Conservation (phyloP, 2,797 vertebrate genomes). For the Labroides dimidiatus region DNA sequence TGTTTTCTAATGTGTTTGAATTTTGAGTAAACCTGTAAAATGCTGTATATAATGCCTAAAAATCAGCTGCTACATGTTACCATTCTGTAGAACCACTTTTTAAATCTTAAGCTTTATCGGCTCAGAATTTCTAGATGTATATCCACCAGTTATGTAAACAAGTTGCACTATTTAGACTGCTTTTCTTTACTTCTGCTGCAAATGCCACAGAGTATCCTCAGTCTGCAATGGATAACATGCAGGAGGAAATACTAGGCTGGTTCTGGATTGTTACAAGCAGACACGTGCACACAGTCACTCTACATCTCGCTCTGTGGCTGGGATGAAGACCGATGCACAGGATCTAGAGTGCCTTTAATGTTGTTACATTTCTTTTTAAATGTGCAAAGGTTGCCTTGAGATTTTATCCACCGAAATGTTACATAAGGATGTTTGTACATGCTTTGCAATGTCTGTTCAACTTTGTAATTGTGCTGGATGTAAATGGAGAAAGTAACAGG, state of each 20-base stretch:
- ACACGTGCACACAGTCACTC: neutral
- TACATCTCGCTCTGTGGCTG: conserved; percentile 13
- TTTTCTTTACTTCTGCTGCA: conserved; percentile 30
- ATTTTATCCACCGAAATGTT: conserved; percentile 15
- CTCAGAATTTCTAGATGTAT: conserved; percentile 16
- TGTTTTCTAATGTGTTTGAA: neutral
- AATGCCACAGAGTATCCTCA: conserved; percentile 17
- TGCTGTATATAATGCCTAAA: conserved; percentile 6
- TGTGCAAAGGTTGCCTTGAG: conserved; percentile 7
- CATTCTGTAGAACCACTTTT: neutral
- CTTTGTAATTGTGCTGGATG: conserved; percentile 16
- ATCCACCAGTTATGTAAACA: neutral
- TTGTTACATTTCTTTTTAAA: conserved; percentile 48
- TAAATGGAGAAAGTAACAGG: neutral
- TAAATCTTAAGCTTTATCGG: conserved; percentile 8
- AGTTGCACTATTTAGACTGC: conserved; percentile 17
- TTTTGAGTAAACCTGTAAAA: neutral
- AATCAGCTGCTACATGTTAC: conserved; percentile 9
- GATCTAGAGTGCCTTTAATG: conserved; percentile 13
- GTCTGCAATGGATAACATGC: neutral
- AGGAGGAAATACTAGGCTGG: neutral
- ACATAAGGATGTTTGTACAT: neutral
- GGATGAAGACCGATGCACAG: conserved; percentile 35
- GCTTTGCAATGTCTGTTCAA: conserved; percentile 16
- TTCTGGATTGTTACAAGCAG: neutral